Evolutionary conservation across 2,797 vertebrate species (phyloP).

Genomic region (Anniella stebbinsi): DNA sequence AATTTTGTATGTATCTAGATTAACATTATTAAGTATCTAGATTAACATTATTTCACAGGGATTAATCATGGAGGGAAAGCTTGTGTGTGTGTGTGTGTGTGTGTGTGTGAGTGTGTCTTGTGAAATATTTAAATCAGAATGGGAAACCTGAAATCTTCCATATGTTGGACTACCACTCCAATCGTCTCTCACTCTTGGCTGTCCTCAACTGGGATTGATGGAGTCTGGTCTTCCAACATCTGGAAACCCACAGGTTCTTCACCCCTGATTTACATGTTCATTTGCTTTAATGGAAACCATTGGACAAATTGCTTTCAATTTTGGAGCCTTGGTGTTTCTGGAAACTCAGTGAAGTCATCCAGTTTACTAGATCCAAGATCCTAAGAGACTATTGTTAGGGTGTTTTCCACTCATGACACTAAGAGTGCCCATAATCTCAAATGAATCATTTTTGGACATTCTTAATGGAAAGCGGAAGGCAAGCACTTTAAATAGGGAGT

Average conservation of each 20-base stretch:
- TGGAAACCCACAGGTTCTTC: neutral
- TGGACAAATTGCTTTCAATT: neutral
- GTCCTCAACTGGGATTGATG: neutral
- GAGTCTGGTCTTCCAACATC: neutral
- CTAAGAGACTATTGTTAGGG: neutral
- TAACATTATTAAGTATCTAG: neutral
- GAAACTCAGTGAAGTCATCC: neutral
- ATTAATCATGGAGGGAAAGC: neutral
- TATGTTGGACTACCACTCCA: neutral
- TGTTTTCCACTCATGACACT: neutral
- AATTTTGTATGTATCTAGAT: neutral
- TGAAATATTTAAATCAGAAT: neutral
- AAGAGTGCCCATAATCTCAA: neutral
- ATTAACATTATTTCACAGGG: neutral
- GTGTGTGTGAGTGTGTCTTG: neutral
- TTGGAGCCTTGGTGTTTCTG: neutral
- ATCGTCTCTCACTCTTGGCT: neutral
- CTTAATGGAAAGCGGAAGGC: neutral
- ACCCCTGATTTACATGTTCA: neutral
- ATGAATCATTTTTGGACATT: neutral
- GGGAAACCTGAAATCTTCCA: neutral
- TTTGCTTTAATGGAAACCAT: neutral
- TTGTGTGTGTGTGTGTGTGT: neutral
- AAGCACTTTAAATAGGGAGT: neutral
- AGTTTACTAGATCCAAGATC: neutral